Evolutionary conservation across 1,140 invertebrate genomes (phyloP), one percentile per base, ranked within the genome.

Genomic region (Drosophila cardini): DNA sequence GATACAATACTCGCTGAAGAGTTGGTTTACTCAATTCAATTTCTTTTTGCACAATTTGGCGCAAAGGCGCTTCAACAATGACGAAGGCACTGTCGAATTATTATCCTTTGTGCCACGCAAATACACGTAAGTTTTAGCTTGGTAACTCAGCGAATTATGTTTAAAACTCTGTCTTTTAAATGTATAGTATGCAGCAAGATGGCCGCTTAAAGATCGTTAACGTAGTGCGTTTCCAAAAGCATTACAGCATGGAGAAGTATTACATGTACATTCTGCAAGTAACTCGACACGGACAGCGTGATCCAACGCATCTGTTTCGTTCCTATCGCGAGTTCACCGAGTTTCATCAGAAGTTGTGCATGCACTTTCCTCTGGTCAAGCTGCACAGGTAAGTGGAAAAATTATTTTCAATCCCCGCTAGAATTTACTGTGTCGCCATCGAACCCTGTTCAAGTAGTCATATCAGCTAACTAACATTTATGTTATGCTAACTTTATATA

Each of bases 21-120:
- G 93, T 84, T 96, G 97, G 94, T 99, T 98, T 76, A 98, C 98
- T 0, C 98, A 98, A 72, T 97, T 99, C 76, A 99, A 99, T 93
- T 99, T 99, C 93, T 99, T 99, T 92, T 93, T 99, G 21, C 98
- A 99, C 92, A 99, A 99, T 92, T 93, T 99, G 75, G 98, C 98
- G 2, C 99, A 99, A 91, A 93, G 99, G 64, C 94, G 98, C 70
- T 98, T 98, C 75, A 96, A 96, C 36, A 96, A 95, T 2, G 97
- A 98, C 61, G 96, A 97, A 80, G 95, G 94, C 68, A 96, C 96
- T 71, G 96, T 95, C 10, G 95, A 97, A 77, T 92, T 98, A 9
- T 93, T 99, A 0, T 98, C 97, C 0, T 99, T 99, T 93, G 97
- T 99, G 90, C 97, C 98, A 1, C 95, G 97, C 78, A 96, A 96